Evolutionary conservation across 2,888 invertebrate genomes (phyloP).

Genomic region (Apotomis capreana): DNA sequence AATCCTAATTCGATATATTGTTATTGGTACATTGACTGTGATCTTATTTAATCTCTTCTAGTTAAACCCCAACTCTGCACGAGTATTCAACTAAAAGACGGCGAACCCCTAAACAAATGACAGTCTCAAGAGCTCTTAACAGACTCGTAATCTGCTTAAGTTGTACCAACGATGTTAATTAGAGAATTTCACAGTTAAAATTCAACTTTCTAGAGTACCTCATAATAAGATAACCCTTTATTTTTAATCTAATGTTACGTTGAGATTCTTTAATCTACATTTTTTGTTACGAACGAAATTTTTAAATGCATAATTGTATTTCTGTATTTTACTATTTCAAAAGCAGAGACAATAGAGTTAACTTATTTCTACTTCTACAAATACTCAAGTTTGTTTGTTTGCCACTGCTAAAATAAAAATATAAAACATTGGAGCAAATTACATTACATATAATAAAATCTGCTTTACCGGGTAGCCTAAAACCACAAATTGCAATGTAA

Average conservation of each 20-base stretch:
- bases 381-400: background rate
- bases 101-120: conserved; percentile 27
- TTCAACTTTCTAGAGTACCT: conserved; percentile 22
- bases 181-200: conserved; percentile 21
- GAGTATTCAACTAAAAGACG: conserved; percentile 23
- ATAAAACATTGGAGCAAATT: too few relatives aligned
- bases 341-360: background rate
- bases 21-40: too few relatives aligned
- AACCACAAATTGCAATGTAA: too few relatives aligned
- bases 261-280: background rate
- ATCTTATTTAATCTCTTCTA: too few relatives aligned
- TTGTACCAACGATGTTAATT: conserved; percentile 41
- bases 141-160: conserved; percentile 50
- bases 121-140: conserved; percentile 38
- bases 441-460: too few relatives aligned
- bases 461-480: too few relatives aligned
- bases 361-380: background rate
- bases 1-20: too few relatives aligned
- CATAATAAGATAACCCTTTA: conserved; percentile 23
- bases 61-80: too few relatives aligned
- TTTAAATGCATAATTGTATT: background rate
- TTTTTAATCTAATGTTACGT: conserved; percentile 20
- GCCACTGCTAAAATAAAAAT: too few relatives aligned
- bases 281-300: background rate
- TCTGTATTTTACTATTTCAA: background rate